These are phyloP conservation scores for Coelopa pilipes DNA, from an alignment of 2,888 invertebrate species.

Conservation along the genomic window DNA sequence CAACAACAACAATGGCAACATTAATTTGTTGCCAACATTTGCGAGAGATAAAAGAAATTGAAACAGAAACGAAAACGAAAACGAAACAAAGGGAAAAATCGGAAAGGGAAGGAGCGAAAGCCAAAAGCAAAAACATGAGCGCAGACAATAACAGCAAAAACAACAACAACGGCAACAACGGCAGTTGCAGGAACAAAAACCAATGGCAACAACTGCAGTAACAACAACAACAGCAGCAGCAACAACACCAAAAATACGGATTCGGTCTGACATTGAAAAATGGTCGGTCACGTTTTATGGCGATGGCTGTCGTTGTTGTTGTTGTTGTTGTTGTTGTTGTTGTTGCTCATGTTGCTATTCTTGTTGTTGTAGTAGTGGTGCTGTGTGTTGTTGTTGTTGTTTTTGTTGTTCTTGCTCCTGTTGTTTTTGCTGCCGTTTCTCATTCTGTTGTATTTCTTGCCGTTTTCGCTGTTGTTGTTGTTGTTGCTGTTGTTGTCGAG, in stretches of 20 bases:
- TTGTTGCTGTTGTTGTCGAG: constrained; percentile 38
- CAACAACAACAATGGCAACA: constrained; percentile 12
- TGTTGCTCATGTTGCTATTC: constrained; percentile 48
- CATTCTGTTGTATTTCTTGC: constrained; percentile 53
- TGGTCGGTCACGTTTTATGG: constrained; percentile 67
- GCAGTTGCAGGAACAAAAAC: constrained; percentile 43
- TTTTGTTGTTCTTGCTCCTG: constrained; percentile 51
- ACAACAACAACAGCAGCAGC: constrained; percentile 40
- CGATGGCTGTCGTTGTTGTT: constrained; percentile 38
- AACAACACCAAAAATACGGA: constrained; percentile 44
- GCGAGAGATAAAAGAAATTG: background rate
- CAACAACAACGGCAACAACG: constrained; percentile 31
- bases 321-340: constrained; percentile 44
- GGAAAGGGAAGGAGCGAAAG: constrained; percentile 19
- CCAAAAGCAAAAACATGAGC: constrained; percentile 14
- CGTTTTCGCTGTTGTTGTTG: constrained; percentile 43
- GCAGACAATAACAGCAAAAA: constrained; percentile 23
- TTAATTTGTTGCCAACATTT: constrained; percentile 12
- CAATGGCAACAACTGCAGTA: constrained; percentile 39
- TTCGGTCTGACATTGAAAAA: constrained; percentile 67
- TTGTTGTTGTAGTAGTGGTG: constrained; percentile 48
- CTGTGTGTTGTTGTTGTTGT: constrained; percentile 37
- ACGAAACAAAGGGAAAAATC: background rate
- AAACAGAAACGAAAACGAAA: background rate
- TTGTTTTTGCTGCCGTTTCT: constrained; percentile 35